phyloP scores from a whole-genome alignment of 2,888 invertebrate species.

The Chouioia cunea region DNA sequence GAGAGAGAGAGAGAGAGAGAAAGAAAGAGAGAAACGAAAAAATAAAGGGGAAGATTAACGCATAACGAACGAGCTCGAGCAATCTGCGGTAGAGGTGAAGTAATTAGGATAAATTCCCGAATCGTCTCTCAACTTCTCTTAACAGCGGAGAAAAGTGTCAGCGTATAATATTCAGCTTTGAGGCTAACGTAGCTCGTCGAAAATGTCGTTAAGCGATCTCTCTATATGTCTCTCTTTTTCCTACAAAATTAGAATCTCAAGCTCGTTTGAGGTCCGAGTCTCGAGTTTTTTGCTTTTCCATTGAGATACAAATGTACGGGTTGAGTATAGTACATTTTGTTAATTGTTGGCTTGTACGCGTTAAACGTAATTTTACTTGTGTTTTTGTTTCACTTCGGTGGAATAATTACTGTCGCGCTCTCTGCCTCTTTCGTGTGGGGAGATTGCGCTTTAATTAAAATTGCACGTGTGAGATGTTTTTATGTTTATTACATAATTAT shows the following conservation, averaged over 20 bases:
- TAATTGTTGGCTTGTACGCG: no score
- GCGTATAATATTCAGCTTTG: conserved; percentile 31
- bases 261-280: background rate
- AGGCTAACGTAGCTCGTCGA: conserved; percentile 27
- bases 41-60: conserved; percentile 13
- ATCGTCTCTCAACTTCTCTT: conserved; percentile 1
- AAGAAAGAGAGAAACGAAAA: background rate
- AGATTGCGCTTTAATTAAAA: no score
- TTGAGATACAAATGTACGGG: no score
- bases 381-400: no score
- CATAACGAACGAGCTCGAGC: background rate
- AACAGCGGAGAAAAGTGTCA: background rate
- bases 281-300: background rate
- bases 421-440: no score
- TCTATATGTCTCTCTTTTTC: background rate
- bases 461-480: no score
- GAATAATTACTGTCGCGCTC: no score
- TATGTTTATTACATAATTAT: no score
- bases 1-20: background rate
- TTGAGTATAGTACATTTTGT: no score
- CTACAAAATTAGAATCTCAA: conserved; percentile 36
- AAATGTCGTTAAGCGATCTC: conserved; percentile 30
- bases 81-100: conserved; percentile 12
- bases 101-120: conserved; percentile 41
- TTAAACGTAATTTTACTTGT: conserved; percentile 1